Evolutionary conservation across 30 jellyfish, hydroid and myxozoan genomes (phyloP).

Genomic region (Pelagia noctiluca): DNA sequence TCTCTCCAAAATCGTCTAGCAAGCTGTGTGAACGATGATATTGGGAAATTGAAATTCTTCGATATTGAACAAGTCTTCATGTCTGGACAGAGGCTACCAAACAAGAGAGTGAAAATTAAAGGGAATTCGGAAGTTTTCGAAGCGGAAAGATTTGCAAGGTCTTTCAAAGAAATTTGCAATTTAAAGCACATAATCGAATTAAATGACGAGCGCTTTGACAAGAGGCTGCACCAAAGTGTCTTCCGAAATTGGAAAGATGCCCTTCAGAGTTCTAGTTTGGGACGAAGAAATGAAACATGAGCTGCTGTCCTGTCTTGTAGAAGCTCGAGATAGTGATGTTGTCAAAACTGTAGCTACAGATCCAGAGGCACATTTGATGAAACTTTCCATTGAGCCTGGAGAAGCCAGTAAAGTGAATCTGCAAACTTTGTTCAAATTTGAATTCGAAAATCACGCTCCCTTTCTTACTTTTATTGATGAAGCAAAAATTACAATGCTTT

Average conservation of each 20-base stretch:
- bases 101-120: background rate
- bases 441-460: background rate
- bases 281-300: background rate
- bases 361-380: background rate
- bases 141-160: background rate
- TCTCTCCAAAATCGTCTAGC: background rate
- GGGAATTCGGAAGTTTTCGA: background rate
- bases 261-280: background rate
- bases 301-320: background rate
- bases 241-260: too few relatives aligned
- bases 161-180: background rate
- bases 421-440: background rate
- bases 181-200: too few relatives aligned
- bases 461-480: background rate
- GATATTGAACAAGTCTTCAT: background rate
- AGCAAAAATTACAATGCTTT: background rate
- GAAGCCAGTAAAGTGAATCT: background rate
- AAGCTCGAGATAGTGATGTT: background rate
- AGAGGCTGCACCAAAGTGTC: conserved; percentile 1
- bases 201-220: background rate
- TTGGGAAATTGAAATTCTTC: background rate
- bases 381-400: background rate
- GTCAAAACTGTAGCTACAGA: background rate
- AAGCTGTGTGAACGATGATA: background rate
- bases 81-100: background rate